These are phyloP conservation scores for Aphelocoma coerulescens DNA, from an alignment of 2,113 vertebrate genomes.

Conservation along the genomic window DNA sequence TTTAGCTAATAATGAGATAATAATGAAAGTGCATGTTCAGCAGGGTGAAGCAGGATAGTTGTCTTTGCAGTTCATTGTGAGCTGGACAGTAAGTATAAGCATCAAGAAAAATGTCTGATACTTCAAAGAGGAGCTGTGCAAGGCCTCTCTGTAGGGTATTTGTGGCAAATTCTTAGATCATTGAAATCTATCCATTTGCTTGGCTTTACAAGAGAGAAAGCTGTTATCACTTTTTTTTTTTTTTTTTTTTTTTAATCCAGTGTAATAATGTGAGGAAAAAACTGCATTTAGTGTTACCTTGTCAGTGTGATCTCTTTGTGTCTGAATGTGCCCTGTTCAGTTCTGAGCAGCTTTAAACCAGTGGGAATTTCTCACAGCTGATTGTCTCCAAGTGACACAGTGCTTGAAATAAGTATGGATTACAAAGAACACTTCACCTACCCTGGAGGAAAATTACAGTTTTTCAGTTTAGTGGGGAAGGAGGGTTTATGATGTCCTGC, in stretches of 20 bases:
- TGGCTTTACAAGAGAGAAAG: conserved; percentile 79
- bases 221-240: conserved; percentile 77
- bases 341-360: conserved; percentile 13
- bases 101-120: not conserved
- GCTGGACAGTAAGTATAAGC: not conserved
- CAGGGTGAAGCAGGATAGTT: not conserved
- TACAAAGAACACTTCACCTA: not conserved
- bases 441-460: not conserved
- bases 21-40: not conserved
- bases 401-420: not conserved
- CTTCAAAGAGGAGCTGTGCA: not conserved
- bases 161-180: conserved; percentile 75
- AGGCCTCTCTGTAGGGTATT: conserved; percentile 19
- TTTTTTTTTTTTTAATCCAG: conserved; percentile 16
- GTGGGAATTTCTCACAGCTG: conserved; percentile 63
- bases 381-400: not conserved
- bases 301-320: conserved; percentile 72
- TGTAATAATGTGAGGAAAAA: conserved; percentile 74
- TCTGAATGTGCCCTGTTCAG: conserved; percentile 46
- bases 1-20: not conserved
- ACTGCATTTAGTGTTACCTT: conserved; percentile 63
- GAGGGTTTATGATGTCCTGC: not conserved
- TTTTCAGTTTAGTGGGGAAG: not conserved
- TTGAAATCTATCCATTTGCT: conserved; percentile 72
- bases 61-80: not conserved